Base-by-base conservation (phyloP, 2,113 vertebrate genomes). In the Panthera leo region DNA sequence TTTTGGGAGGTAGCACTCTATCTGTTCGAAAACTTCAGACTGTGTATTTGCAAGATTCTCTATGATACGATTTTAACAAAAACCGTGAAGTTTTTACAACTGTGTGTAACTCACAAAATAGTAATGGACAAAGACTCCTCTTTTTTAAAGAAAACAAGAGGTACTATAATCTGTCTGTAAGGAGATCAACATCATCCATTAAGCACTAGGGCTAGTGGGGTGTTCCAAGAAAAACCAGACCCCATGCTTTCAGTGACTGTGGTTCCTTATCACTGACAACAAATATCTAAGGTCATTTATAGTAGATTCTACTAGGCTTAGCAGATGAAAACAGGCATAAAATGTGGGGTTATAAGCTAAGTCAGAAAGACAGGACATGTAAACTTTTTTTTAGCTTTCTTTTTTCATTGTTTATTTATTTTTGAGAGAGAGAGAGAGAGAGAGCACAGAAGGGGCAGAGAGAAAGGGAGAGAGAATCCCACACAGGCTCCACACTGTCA, bases 11-110 rank as follows among this genome's bases (percentile, higher is more conserved):
- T 39, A 73, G 85, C 12, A 42, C 23, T 51, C 85, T 86, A 96
- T 85, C 73, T 95, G 94, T 79, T 95, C 84, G 80, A 87, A 95
- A 96, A 96, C 75, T 86, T 92, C 21, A 55, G 86, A 85, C 83
- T 90, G 89, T 93, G 83, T 92, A 89, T 94, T 86, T 95, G 87
- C 39, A 95, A 31, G 68, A 94, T 92, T 96, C 84, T 36, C 61
- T 92, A 53, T 70, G 51, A 78, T 75, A 68, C 13, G 34, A 96
- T 84, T 94, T 95, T 25, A 67, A 83, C 67, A 84, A 85, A 87
- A 85, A 42, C 16, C 65, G 21, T 36, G 61, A 87, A 70, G 45
- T 61, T 89, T 95, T 84, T 75, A 61, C 25, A 89, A 83, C 4
- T 70, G 19, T 48, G 2, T 58, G 0, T 42, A 63, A 88, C 75